Evolutionary conservation across 2,113 vertebrate species (phyloP).

Genomic region (Corythornis vintsioides): DNA sequence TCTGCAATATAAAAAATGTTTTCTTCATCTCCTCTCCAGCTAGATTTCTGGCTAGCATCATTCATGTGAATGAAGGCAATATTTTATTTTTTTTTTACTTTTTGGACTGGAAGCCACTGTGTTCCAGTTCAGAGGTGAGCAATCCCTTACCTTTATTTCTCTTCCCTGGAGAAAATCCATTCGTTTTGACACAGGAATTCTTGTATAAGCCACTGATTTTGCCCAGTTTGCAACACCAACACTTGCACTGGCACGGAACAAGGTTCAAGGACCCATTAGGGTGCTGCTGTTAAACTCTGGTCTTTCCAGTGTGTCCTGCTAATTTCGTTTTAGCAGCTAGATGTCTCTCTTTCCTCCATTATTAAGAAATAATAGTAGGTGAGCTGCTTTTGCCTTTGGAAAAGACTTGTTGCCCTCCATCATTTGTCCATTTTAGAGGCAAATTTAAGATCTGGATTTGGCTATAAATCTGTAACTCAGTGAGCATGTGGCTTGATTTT

Average conservation of each 20-base stretch:
- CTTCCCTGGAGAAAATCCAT: not conserved
- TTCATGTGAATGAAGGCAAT: conserved; percentile 15
- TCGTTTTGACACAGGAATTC: not conserved
- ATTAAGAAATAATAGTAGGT: not conserved
- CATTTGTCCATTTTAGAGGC: conserved; percentile 35
- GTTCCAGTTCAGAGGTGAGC: not conserved
- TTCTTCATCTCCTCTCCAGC: not conserved
- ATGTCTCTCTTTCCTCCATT: conserved; percentile 53
- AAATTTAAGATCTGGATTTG: conserved; percentile 30
- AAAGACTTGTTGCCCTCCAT: conserved; percentile 32
- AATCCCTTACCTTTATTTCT: not conserved
- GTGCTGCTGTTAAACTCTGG: not conserved
- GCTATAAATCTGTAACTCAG: conserved; percentile 33
- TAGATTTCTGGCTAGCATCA: not conserved
- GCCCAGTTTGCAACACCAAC: rapidly evolving
- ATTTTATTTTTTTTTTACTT: not conserved
- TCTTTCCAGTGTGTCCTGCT: not conserved
- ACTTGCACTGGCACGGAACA: rapidly evolving
- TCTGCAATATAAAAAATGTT: not conserved
- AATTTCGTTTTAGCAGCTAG: conserved; percentile 35
- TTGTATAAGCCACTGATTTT: not conserved
- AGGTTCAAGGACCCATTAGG: not conserved
- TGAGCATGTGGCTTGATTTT: conserved; percentile 21
- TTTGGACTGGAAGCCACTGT: not conserved
- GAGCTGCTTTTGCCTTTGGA: conserved; percentile 11